A percentile compares a stretch with the other conserved stretches of the same genome.
Evolutionary conservation across 2,888 invertebrate species (phyloP).

Genomic region (Dryobota labecula): DNA sequence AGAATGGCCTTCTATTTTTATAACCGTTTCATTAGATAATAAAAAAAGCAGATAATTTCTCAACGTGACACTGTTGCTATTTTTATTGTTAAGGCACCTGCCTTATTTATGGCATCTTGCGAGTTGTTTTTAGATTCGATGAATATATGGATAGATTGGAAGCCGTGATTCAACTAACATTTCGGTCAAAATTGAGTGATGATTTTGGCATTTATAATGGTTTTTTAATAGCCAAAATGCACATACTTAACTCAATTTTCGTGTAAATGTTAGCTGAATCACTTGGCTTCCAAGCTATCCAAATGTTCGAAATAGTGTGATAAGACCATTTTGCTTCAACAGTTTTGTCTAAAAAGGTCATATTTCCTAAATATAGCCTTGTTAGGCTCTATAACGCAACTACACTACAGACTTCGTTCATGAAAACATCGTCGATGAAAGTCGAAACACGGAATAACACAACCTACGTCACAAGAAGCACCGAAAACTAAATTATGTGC

Average conservation of each 20-base stretch:
- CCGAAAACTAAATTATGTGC: slow-evolving; percentile 75
- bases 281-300: background rate
- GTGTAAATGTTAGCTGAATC: background rate
- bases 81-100: background rate
- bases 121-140: background rate
- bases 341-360: slow-evolving; percentile 9
- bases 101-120: background rate
- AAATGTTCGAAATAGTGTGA: background rate
- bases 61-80: background rate
- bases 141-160: too few relatives aligned
- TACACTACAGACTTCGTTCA: slow-evolving; percentile 63
- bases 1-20: background rate
- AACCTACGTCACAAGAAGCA: slow-evolving; percentile 80
- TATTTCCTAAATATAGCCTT: slow-evolving; percentile 23
- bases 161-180: too few relatives aligned
- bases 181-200: background rate
- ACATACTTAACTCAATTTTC: background rate
- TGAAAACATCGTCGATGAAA: slow-evolving; percentile 67
- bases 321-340: background rate
- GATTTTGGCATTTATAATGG: background rate
- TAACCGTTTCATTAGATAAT: background rate
- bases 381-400: slow-evolving; percentile 35
- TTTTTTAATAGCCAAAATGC: background rate
- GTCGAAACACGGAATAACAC: slow-evolving; percentile 71
- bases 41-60: background rate